A percentile compares a stretch with the other conserved stretches of the same genome.
phyloP scores from a whole-genome alignment of 2,113 vertebrate species.

The Nycticorax nycticorax region DNA sequence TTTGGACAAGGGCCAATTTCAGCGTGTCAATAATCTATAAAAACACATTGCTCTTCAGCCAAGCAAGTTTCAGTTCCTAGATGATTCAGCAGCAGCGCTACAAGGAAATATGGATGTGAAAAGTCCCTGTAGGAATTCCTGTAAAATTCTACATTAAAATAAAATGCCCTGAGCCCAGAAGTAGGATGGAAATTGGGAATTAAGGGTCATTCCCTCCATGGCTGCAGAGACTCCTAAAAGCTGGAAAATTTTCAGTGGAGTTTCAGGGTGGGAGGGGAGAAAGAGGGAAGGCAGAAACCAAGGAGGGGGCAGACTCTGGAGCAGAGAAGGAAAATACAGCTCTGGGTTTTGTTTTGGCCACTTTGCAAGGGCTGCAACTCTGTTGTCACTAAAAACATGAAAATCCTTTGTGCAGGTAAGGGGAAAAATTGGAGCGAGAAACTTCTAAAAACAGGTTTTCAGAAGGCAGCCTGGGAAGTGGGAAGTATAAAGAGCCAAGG shows the following conservation, averaged over 20 bases:
- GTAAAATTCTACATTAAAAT: slow-evolving; percentile 11
- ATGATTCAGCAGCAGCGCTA: slow-evolving; percentile 51
- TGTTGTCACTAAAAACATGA: neutral
- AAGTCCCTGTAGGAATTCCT: neutral
- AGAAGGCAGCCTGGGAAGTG: neutral
- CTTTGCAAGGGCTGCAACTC: neutral
- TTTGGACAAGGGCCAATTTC: slow-evolving; percentile 16
- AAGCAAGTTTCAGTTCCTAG: slow-evolving; percentile 33
- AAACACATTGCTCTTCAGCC: slow-evolving; percentile 4
- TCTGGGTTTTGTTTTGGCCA: neutral
- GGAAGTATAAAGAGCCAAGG: neutral
- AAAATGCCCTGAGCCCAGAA: neutral
- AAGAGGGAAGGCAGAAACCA: neutral
- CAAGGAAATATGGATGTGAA: slow-evolving; percentile 31
- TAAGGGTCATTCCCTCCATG: neutral
- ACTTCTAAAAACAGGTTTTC: neutral
- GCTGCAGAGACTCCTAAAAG: neutral
- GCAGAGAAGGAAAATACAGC: neutral
- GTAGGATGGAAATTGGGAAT: slow-evolving; percentile 6
- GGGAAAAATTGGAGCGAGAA: neutral
- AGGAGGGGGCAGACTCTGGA: neutral
- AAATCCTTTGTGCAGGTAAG: neutral
- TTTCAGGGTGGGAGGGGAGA: neutral
- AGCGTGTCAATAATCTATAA: slow-evolving; percentile 24
- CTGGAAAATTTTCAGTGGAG: neutral